Percentiles rank a stretch among this genome's conserved stretches.
Evolutionary conservation across 2,113 vertebrate genomes (phyloP).

Genomic region (Shinisaurus crocodilurus): DNA sequence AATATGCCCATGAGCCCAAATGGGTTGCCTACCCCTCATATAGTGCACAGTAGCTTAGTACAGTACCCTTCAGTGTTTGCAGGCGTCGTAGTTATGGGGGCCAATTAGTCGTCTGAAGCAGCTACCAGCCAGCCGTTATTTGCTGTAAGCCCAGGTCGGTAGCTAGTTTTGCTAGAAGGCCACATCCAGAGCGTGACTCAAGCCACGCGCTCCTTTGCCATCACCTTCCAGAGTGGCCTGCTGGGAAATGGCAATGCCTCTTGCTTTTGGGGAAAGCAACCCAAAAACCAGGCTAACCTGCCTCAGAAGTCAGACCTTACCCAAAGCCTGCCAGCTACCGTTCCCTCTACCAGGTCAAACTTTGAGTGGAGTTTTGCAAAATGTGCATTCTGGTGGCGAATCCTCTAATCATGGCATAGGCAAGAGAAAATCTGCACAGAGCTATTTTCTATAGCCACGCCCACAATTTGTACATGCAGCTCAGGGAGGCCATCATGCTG

Average conservation of each 20-base stretch:
- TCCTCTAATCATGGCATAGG: background rate
- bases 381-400: background rate
- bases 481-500: background rate
- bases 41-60: no score
- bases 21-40: no score
- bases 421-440: background rate
- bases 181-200: background rate
- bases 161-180: background rate
- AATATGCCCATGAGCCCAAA: no score
- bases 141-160: background rate
- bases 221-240: background rate
- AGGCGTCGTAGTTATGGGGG: no score
- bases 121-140: background rate
- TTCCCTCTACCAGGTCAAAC: no score
- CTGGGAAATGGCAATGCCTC: background rate
- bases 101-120: background rate
- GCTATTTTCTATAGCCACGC: background rate
- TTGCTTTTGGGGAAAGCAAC: background rate
- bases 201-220: background rate
- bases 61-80: no score
- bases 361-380: background rate
- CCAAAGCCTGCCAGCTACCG: background rate
- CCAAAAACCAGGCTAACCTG: background rate
- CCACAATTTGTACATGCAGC: background rate
- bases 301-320: background rate